Evolutionary conservation across 2,113 vertebrate species (phyloP).

Genomic region (Nycticorax nycticorax): DNA sequence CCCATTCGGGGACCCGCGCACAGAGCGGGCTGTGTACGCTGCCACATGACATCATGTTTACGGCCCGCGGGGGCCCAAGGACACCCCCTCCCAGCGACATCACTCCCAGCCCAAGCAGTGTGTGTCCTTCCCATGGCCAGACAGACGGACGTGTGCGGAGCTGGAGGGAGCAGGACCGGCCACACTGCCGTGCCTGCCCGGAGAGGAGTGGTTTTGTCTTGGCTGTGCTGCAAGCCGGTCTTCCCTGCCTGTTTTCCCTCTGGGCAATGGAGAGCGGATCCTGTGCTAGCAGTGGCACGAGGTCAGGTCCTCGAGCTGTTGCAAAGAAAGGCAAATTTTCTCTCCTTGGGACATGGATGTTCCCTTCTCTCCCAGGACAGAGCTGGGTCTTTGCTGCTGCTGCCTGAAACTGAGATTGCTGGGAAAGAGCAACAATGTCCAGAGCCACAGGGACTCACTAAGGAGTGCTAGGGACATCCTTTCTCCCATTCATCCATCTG

Average conservation of each 20-base stretch:
- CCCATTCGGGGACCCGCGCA: conserved; percentile 18
- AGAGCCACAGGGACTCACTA: neutral
- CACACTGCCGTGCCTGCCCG: neutral
- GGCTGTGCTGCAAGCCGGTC: fast-evolving
- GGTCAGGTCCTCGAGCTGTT: neutral
- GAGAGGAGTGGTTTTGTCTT: neutral
- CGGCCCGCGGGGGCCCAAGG: conserved; percentile 27
- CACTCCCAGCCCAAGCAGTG: neutral
- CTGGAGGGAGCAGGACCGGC: neutral
- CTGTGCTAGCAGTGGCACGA: neutral
- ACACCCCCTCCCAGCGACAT: neutral
- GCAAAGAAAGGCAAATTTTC: neutral
- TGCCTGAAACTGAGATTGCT: neutral
- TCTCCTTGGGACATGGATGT: neutral
- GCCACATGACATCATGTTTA: conserved; percentile 60
- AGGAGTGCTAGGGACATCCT: neutral
- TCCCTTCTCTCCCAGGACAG: neutral
- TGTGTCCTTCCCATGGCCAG: neutral
- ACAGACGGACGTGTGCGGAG: fast-evolving
- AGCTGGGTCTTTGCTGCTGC: neutral
- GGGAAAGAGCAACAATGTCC: neutral
- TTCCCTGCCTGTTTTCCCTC: neutral
- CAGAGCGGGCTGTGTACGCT: conserved; percentile 34
- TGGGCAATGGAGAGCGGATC: neutral
- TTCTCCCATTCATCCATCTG: fast-evolving